Conservation (phyloP, 2,797 vertebrate species). For the Dallia pectoralis region DNA sequence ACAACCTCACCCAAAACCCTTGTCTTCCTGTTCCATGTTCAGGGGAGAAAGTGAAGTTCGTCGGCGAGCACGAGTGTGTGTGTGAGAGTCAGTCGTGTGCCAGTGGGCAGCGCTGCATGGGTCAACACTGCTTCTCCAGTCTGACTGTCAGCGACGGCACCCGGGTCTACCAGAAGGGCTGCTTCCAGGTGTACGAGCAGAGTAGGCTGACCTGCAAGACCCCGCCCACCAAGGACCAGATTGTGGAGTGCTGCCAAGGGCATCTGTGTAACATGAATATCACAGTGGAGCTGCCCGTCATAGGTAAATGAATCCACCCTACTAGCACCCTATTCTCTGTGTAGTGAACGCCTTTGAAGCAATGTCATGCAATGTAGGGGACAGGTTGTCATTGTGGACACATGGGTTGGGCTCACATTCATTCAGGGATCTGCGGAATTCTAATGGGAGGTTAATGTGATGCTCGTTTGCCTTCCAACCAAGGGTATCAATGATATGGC, state of each 20-base stretch:
- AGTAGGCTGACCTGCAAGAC: conserved; percentile 94
- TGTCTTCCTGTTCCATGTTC: conserved; percentile 39
- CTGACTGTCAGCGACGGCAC: conserved; percentile 82
- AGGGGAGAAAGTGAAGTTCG: conserved; percentile 79
- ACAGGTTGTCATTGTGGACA: neutral
- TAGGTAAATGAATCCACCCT: conserved; percentile 59
- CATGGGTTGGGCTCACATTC: neutral
- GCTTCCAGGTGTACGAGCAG: conserved; percentile 92
- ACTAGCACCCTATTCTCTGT: neutral
- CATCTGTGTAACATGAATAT: conserved; percentile 94
- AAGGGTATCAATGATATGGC: neutral
- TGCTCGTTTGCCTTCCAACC: neutral
- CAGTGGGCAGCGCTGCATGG: conserved; percentile 82
- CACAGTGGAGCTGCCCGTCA: conserved; percentile 76
- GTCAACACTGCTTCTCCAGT: conserved; percentile 92
- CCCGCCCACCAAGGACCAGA: conserved; percentile 89
- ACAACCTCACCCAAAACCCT: neutral
- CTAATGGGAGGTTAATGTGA: neutral
- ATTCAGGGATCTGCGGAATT: neutral
- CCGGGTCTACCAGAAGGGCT: conserved; percentile 90
- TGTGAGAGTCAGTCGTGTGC: conserved; percentile 90
- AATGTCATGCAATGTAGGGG: neutral
- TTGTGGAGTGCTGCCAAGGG: conserved; percentile 92
- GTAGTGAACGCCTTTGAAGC: neutral
- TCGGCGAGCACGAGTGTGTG: conserved; percentile 84